A percentile compares a stretch with the other conserved stretches of the same genome.
phyloP scores from a whole-genome alignment of 2,113 vertebrate genomes.

The Xenopus laevis region DNA sequence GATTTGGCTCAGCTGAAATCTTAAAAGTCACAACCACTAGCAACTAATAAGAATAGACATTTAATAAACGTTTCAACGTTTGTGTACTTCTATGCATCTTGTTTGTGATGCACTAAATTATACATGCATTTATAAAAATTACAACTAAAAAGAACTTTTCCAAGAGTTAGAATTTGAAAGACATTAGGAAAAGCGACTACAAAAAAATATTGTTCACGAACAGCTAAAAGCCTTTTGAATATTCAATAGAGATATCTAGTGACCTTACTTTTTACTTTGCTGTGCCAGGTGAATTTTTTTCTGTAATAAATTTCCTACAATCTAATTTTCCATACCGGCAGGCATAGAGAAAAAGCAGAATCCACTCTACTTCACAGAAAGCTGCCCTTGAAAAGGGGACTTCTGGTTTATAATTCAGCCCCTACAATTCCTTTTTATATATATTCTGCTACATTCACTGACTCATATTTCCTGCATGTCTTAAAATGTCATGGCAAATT shows the following conservation, averaged over 20 bases:
- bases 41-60: too few species aligned
- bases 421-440: constrained; percentile 34
- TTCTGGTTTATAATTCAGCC: constrained; percentile 41
- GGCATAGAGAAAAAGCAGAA: constrained; percentile 35
- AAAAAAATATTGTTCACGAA: constrained; percentile 42
- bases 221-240: constrained; percentile 43
- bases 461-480: constrained; percentile 35
- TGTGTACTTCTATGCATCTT: too few species aligned
- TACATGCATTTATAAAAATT: constrained; percentile 14
- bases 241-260: constrained; percentile 44
- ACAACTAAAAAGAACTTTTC: constrained; percentile 10
- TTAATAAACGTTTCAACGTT: too few species aligned
- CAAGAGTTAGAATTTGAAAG: constrained; percentile 26
- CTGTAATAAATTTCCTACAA: constrained; percentile 45
- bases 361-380: constrained; percentile 35
- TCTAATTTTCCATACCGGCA: constrained; percentile 45
- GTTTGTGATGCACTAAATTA: not conserved
- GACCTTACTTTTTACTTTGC: constrained; percentile 46
- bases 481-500: constrained; percentile 35
- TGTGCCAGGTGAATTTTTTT: constrained; percentile 44
- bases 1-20: too few species aligned
- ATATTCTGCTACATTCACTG: constrained; percentile 39
- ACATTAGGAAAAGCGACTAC: constrained; percentile 33
- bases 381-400: constrained; percentile 40
- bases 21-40: too few species aligned